Conservation (phyloP, 37 sponge, comb jelly and placozoan genomes). For the Hormiphora californensis region DNA sequence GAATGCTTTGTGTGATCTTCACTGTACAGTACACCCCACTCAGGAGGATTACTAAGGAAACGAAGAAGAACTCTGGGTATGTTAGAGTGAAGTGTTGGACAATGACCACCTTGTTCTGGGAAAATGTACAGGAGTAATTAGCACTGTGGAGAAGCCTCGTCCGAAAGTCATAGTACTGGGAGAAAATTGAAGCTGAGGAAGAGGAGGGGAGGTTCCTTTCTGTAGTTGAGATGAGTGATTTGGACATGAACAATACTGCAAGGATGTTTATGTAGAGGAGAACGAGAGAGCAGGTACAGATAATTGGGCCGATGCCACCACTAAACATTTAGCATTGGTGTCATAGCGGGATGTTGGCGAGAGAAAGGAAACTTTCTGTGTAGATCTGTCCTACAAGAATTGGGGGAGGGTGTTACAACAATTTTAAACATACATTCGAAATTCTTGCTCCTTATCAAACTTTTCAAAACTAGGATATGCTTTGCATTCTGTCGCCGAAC, state of each 20-base stretch:
- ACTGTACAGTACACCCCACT: neutral
- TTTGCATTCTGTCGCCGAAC: too few relatives aligned
- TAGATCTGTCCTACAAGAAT: too few relatives aligned
- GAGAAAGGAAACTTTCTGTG: too few relatives aligned
- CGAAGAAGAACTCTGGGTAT: neutral
- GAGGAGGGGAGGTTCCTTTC: slow-evolving; percentile 1
- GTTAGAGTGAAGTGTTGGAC: neutral
- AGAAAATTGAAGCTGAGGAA: neutral
- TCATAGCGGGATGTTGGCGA: too few relatives aligned
- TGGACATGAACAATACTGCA: neutral
- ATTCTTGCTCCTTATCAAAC: too few relatives aligned
- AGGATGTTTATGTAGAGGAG: slow-evolving; percentile 12
- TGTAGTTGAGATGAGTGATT: slow-evolving; percentile 6
- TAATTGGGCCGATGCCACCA: too few relatives aligned
- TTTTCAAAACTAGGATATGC: too few relatives aligned
- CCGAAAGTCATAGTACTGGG: neutral
- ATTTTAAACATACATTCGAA: too few relatives aligned
- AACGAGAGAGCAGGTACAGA: neutral
- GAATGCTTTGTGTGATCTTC: neutral
- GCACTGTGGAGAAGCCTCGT: neutral
- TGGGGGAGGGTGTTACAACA: too few relatives aligned
- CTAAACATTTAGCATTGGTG: too few relatives aligned
- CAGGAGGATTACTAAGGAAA: neutral
- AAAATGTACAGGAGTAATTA: neutral
- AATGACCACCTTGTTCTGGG: neutral